Conservation (phyloP, 2,797 vertebrate species). For the Helostoma temminkii region DNA sequence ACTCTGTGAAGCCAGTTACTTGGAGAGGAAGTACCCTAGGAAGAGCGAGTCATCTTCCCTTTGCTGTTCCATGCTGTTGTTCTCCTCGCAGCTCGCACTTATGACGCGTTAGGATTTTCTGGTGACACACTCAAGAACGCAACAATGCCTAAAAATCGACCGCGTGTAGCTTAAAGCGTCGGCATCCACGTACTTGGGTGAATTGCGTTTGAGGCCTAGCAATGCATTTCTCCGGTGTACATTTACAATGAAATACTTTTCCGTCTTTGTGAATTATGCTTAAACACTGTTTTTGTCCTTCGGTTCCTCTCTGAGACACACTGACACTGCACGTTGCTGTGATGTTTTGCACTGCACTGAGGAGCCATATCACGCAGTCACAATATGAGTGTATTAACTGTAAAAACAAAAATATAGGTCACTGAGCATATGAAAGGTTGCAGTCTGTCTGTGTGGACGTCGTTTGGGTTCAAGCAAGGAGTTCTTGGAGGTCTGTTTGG, state of each 20-base stretch:
- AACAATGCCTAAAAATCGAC: too few relatives aligned
- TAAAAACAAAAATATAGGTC: not conserved
- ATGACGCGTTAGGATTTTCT: too few relatives aligned
- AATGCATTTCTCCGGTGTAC: conserved; percentile 18
- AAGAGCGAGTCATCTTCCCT: too few relatives aligned
- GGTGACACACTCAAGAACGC: too few relatives aligned
- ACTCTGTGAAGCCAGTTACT: too few relatives aligned
- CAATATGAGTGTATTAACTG: conserved; percentile 17
- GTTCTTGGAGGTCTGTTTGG: not conserved
- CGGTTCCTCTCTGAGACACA: conserved; percentile 22
- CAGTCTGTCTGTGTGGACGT: not conserved
- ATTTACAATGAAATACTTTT: conserved; percentile 16
- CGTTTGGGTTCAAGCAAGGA: not conserved
- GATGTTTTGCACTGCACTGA: conserved; percentile 54
- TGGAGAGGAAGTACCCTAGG: too few relatives aligned
- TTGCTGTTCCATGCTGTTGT: too few relatives aligned
- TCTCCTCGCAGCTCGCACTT: too few relatives aligned
- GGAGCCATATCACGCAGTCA: conserved; percentile 40
- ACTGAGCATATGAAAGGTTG: conserved; percentile 1
- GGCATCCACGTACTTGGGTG: too few relatives aligned
- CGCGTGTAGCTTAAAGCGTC: too few relatives aligned
- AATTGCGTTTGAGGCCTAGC: too few relatives aligned
- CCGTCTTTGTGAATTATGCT: conserved; percentile 23
- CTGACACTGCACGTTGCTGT: conserved; percentile 51
- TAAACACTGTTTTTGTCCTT: conserved; percentile 34